These are phyloP conservation scores for Lateolabrax maculatus DNA, from an alignment of 2,797 vertebrate species.

Conservation along the genomic window DNA sequence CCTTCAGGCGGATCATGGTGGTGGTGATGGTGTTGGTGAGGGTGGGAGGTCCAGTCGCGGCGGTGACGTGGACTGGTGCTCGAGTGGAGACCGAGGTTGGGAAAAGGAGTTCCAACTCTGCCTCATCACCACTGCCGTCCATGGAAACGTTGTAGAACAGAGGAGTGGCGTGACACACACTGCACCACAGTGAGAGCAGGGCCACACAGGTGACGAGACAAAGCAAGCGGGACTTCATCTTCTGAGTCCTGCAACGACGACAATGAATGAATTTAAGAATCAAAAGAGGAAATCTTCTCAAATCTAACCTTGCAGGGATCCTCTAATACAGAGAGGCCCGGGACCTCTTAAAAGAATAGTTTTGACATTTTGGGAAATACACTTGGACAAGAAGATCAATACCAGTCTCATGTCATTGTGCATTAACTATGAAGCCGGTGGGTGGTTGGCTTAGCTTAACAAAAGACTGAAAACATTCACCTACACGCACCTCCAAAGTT, in stretches of 20 bases:
- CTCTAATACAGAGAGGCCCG: background rate
- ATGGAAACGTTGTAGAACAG: slow-evolving; percentile 80
- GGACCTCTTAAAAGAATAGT: background rate
- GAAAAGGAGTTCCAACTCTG: slow-evolving; percentile 84
- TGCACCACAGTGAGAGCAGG: slow-evolving; percentile 76
- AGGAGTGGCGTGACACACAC: slow-evolving; percentile 67
- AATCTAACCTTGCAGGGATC: background rate
- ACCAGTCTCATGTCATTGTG: background rate
- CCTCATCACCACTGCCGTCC: slow-evolving; percentile 89
- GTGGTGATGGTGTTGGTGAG: slow-evolving; percentile 82
- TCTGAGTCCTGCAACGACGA: slow-evolving; percentile 65
- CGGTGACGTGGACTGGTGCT: slow-evolving; percentile 52
- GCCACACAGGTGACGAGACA: slow-evolving; percentile 69
- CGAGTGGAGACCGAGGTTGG: slow-evolving; percentile 78
- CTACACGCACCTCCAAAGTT: background rate
- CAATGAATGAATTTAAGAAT: background rate
- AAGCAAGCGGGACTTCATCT: slow-evolving; percentile 74
- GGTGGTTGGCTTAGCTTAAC: background rate
- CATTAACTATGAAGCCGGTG: fast-evolving
- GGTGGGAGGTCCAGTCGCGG: slow-evolving; percentile 63
- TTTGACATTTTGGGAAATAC: background rate
- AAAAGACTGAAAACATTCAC: background rate
- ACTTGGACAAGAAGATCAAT: background rate
- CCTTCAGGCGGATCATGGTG: slow-evolving; percentile 88
- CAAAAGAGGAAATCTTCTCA: background rate